These are phyloP conservation scores for Actias luna DNA, from an alignment of 2,888 invertebrate genomes.

Conservation along the genomic window DNA sequence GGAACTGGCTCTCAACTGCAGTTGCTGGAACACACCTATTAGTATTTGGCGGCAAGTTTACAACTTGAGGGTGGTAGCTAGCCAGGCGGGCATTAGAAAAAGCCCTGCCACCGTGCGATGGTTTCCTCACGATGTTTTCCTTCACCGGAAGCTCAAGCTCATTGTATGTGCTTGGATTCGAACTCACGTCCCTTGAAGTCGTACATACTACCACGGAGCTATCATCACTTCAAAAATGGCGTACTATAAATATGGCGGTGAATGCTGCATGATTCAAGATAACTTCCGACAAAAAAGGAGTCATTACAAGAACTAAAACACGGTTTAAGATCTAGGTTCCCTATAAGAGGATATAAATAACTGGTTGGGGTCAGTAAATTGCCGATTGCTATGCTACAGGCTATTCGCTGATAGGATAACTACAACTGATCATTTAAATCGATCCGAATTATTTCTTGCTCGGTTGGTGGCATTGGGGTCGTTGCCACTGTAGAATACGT, in stretches of 20 bases:
- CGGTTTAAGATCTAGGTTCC: background rate
- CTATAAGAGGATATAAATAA: slow-evolving; percentile 5
- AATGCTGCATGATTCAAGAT: background rate
- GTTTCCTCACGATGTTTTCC: too few relatives aligned
- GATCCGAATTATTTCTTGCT: background rate
- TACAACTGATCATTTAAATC: background rate
- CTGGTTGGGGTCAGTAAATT: slow-evolving; percentile 4
- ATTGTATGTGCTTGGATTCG: too few relatives aligned
- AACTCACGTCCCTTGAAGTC: too few relatives aligned
- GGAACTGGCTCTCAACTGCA: too few relatives aligned
- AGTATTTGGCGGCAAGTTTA: too few relatives aligned
- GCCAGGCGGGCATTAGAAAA: too few relatives aligned
- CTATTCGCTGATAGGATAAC: slow-evolving; percentile 1
- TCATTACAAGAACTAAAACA: background rate
- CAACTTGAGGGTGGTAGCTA: too few relatives aligned
- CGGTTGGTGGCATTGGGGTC: background rate
- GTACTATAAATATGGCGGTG: background rate
- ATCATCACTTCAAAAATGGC: too few relatives aligned
- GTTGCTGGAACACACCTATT: too few relatives aligned
- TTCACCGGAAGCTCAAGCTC: too few relatives aligned
- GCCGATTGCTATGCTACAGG: background rate
- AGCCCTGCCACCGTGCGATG: too few relatives aligned
- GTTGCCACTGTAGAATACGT: background rate
- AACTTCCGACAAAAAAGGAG: background rate
- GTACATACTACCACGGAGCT: too few relatives aligned